Evolutionary conservation across 2,888 invertebrate species (phyloP).

Genomic region (Hypercompe scribonia): DNA sequence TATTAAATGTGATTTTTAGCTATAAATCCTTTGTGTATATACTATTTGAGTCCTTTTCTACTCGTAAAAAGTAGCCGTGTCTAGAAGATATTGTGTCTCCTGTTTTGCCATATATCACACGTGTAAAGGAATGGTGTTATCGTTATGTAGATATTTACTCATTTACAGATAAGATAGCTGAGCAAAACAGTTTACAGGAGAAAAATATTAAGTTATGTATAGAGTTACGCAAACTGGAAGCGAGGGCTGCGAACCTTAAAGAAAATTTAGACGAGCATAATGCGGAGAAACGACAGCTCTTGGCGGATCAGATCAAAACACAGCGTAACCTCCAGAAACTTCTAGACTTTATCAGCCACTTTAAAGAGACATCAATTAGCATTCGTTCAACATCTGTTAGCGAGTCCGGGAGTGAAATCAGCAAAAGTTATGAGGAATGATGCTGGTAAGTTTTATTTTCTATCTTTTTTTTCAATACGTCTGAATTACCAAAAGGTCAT

Average conservation of each 20-base stretch:
- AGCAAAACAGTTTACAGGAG: constrained; percentile 79
- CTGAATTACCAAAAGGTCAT: not conserved
- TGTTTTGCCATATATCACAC: not conserved
- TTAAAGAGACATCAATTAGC: constrained; percentile 80
- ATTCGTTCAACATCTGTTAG: constrained; percentile 75
- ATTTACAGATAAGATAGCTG: constrained; percentile 77
- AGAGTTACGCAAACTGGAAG: constrained; percentile 79
- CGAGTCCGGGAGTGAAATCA: constrained; percentile 77
- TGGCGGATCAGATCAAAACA: constrained; percentile 81
- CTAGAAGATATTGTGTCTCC: not conserved
- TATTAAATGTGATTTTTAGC: too few species aligned
- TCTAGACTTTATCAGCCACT: constrained; percentile 82
- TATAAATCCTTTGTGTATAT: too few species aligned
- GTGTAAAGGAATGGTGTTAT: constrained; percentile 13
- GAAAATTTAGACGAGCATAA: constrained; percentile 82
- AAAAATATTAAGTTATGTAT: constrained; percentile 79
- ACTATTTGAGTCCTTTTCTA: too few species aligned
- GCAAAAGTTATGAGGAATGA: constrained; percentile 81
- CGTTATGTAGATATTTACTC: constrained; percentile 19
- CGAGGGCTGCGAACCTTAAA: constrained; percentile 76
- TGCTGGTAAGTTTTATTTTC: constrained; percentile 47
- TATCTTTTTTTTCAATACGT: not conserved
- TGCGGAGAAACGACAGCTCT: constrained; percentile 77
- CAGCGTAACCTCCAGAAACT: constrained; percentile 82
- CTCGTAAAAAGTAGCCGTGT: too few species aligned